A percentile compares a stretch with the other conserved stretches of the same genome.
These are phyloP conservation scores for Blastobasis lacticolella DNA, from an alignment of 2,888 invertebrate genomes.

Conservation along the genomic window DNA sequence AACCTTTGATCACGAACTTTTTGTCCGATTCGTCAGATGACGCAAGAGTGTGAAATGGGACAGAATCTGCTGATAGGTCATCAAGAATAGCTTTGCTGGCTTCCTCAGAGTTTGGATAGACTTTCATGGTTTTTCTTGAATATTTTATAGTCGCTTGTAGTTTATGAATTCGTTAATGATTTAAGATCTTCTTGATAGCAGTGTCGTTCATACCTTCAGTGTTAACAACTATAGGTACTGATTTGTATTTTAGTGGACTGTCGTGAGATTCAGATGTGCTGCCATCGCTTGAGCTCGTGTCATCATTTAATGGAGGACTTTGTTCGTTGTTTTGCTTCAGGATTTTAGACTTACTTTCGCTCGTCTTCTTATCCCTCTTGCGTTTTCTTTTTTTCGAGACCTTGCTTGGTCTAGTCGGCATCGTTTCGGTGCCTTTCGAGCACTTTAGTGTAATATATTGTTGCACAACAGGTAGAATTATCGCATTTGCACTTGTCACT, in stretches of 20 bases:
- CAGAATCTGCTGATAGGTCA: not conserved
- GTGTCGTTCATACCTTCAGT: not conserved
- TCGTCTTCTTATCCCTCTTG: not conserved
- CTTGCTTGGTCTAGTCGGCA: not conserved
- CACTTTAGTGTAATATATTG: not conserved
- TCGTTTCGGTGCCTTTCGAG: not conserved
- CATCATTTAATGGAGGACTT: not conserved
- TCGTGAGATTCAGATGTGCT: not conserved
- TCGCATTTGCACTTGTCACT: not conserved
- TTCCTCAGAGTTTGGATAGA: not conserved
- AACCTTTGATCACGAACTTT: not conserved
- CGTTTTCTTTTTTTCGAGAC: not conserved
- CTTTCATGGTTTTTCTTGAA: not conserved
- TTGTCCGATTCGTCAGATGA: not conserved
- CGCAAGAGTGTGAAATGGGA: not conserved
- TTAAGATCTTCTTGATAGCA: not conserved
- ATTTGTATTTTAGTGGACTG: not conserved
- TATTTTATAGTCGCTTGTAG: not conserved
- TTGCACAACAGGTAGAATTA: not conserved
- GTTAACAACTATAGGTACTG: not conserved
- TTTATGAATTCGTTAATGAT: not conserved
- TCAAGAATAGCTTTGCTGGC: not conserved
- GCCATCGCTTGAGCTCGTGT: not conserved
- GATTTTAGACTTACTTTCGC: not conserved
- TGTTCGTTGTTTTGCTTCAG: not conserved